These are phyloP conservation scores for Bergia sp. DNA, from an alignment of 92 coral and sea anemone species.

Conservation along the genomic window DNA sequence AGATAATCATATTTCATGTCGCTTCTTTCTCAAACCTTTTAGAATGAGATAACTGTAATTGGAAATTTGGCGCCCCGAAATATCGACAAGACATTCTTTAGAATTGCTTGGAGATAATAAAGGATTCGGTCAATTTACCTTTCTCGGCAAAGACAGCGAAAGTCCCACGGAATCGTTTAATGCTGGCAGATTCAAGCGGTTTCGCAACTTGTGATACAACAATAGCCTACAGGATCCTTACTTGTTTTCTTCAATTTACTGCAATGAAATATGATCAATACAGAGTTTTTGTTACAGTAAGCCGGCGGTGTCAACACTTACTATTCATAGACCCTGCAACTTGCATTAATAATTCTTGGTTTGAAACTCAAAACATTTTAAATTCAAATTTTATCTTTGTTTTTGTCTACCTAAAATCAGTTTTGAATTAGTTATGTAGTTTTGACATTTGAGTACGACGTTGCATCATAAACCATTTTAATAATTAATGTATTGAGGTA, in stretches of 20 bases:
- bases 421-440: constrained; percentile 13
- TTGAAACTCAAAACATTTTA: constrained; percentile 1
- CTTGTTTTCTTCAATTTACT: not conserved
- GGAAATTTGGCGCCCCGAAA: not conserved
- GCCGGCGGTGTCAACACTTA: not conserved
- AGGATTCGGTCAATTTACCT: not conserved
- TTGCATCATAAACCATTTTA: not conserved
- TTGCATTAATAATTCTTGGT: constrained; percentile 9
- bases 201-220: not conserved
- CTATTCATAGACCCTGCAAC: not conserved
- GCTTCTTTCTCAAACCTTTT: not conserved
- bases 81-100: not conserved
- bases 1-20: not conserved
- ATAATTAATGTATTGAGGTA: constrained; percentile 26
- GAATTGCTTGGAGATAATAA: no score
- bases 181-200: not conserved
- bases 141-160: not conserved
- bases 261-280: not conserved
- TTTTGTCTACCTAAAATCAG: not conserved
- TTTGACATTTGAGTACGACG: not conserved
- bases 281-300: not conserved
- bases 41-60: not conserved
- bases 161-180: not conserved
- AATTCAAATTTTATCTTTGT: constrained; percentile 33
- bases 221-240: not conserved